Evolutionary conservation across 2,888 invertebrate species (phyloP).

Genomic region (Trichogramma evanescens): DNA sequence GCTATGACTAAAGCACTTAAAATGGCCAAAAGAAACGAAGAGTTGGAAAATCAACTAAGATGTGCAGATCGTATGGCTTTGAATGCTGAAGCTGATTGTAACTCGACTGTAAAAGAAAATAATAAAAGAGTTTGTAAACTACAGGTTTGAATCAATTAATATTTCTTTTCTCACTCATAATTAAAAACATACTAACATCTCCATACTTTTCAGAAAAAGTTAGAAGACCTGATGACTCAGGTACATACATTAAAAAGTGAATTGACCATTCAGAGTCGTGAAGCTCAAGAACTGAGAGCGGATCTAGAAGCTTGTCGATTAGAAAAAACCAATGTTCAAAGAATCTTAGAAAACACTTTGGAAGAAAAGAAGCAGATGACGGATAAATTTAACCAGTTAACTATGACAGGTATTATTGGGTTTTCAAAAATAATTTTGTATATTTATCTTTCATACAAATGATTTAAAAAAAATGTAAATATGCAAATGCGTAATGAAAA

Average conservation of each 20-base stretch:
- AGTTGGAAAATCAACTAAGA: constrained; percentile 62
- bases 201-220: constrained; percentile 43
- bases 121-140: constrained; percentile 48
- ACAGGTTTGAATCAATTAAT: constrained; percentile 33
- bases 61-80: constrained; percentile 70
- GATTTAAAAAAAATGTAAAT: constrained; percentile 33
- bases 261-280: constrained; percentile 46
- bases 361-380: constrained; percentile 55
- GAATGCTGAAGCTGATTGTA: constrained; percentile 70
- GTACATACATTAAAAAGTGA: constrained; percentile 50
- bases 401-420: constrained; percentile 51
- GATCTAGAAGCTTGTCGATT: constrained; percentile 50
- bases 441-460: neutral
- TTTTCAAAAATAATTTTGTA: neutral
- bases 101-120: constrained; percentile 59
- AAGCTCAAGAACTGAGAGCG: constrained; percentile 47
- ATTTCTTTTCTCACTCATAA: neutral
- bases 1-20: constrained; percentile 70
- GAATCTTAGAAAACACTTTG: constrained; percentile 50
- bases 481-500: neutral
- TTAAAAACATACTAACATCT: neutral
- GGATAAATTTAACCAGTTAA: constrained; percentile 55
- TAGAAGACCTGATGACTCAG: constrained; percentile 48
- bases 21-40: constrained; percentile 67
- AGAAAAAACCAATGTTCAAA: constrained; percentile 56